Evolutionary conservation across 2,797 vertebrate species (phyloP).

Genomic region (Phaenicophaeus curvirostris): DNA sequence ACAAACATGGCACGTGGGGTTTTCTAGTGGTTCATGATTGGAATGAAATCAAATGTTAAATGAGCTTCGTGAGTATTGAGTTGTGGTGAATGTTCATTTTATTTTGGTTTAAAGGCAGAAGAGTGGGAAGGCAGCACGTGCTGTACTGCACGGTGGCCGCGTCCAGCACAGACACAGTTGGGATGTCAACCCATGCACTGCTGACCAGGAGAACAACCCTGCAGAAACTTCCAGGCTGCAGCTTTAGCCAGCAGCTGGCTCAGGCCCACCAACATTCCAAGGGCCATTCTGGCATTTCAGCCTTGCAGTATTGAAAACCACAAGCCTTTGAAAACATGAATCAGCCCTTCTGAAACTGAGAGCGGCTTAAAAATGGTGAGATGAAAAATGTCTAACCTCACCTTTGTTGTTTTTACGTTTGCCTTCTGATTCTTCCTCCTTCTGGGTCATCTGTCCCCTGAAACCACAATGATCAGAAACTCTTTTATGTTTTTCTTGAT

Average conservation of each 20-base stretch:
- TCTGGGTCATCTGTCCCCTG: not conserved
- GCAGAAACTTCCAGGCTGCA: not conserved
- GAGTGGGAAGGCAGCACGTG: not conserved
- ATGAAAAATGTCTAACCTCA: not conserved
- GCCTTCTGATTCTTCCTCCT: not conserved
- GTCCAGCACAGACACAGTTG: not conserved
- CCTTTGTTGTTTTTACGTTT: not conserved
- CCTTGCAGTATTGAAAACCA: not conserved
- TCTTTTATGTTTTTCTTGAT: not conserved
- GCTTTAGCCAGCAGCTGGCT: not conserved
- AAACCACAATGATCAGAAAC: not conserved
- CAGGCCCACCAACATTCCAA: not conserved
- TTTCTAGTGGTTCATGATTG: not conserved
- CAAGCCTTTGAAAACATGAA: not conserved
- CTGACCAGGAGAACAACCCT: not conserved
- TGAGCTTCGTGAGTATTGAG: not conserved
- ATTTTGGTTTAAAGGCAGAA: not conserved
- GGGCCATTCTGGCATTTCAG: not conserved
- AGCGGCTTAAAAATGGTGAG: not conserved
- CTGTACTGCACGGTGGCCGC: not conserved
- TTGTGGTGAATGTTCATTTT: not conserved
- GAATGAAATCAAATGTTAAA: not conserved
- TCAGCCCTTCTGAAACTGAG: not conserved
- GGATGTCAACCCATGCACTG: not conserved
- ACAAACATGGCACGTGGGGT: not conserved